These are phyloP conservation scores for Spheniscus humboldti DNA, from an alignment of 2,797 vertebrate genomes.

Conservation along the genomic window DNA sequence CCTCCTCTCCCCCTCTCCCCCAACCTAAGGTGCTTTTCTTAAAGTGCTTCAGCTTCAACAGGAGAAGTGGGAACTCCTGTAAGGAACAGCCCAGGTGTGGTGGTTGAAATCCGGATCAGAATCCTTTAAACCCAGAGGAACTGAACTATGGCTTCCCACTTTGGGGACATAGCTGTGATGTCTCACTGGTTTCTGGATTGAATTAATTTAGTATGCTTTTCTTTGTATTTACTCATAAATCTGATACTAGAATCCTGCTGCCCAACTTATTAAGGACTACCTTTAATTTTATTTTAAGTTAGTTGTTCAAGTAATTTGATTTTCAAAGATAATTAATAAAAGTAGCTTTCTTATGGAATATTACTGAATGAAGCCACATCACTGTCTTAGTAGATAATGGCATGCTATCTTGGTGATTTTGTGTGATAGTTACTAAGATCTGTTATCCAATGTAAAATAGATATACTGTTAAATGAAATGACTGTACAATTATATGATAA, in stretches of 20 bases:
- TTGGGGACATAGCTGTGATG: not conserved
- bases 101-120: not conserved
- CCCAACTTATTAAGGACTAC: not conserved
- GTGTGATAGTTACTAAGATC: not conserved
- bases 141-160: not conserved
- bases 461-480: not conserved
- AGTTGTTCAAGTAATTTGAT: not conserved
- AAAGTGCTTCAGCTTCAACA: not conserved
- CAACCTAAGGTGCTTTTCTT: not conserved
- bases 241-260: not conserved
- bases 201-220: not conserved
- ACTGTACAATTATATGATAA: not conserved
- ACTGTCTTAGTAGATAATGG: not conserved
- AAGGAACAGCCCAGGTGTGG: not conserved
- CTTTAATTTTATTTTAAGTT: not conserved
- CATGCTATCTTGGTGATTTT: not conserved
- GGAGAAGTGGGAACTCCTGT: not conserved
- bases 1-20: not conserved
- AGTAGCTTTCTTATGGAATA: not conserved
- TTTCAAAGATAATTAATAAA: not conserved
- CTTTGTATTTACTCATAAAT: not conserved
- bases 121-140: not conserved
- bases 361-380: not conserved
- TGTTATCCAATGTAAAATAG: not conserved
- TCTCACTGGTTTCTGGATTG: not conserved